Base-by-base conservation (phyloP, 2,113 vertebrate genomes). In the Turdus rufiventris region DNA sequence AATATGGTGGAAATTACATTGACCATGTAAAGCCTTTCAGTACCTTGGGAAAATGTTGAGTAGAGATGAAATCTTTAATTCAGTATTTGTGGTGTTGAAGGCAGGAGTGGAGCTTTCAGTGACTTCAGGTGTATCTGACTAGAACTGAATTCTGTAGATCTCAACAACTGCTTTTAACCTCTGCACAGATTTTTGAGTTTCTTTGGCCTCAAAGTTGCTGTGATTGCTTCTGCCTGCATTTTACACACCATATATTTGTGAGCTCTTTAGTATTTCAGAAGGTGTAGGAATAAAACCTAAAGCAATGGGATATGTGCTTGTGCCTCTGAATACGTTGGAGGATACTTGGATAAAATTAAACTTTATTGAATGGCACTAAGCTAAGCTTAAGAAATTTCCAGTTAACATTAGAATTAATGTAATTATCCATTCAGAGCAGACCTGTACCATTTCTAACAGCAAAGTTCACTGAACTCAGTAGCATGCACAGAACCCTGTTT, bases 361-460 rank as follows among this genome's bases (percentile, higher is more conserved):
- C 18, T 50, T 43, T 53, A 51, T 5, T 66, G 36, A 36, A 36
- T 58, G 53, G 13, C 24, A 45, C 10, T n/a, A n/a, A 53, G 3
- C 8, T 58, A 24, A 38, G 8, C 19, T 53, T 60, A 45, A 40
- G 0, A 3, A 60, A 67, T 74, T 38, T 6, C 19, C 60, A 53
- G 3, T 60, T 51, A 81, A 53, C 3, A 1, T 45, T 51, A 34
- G 18, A 51, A 60, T 68, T 58, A 24, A 29, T n/a, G 18, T 14
- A 20, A 4, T 19, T 40, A 4, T 54, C 34, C 68, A 14, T 31
- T 36, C 40, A 31, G 38, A 34, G 6, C 26, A 50, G 8, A 10
- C 0, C 0, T 4, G 11, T 10, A 15, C 17, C 2, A 20, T 60
- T 71, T 56, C 36, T 40, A 60, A 28, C 8, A 42, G 16, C 8